phyloP scores from a whole-genome alignment of 2,113 vertebrate species.

The Aspiorhynchus laticeps region DNA sequence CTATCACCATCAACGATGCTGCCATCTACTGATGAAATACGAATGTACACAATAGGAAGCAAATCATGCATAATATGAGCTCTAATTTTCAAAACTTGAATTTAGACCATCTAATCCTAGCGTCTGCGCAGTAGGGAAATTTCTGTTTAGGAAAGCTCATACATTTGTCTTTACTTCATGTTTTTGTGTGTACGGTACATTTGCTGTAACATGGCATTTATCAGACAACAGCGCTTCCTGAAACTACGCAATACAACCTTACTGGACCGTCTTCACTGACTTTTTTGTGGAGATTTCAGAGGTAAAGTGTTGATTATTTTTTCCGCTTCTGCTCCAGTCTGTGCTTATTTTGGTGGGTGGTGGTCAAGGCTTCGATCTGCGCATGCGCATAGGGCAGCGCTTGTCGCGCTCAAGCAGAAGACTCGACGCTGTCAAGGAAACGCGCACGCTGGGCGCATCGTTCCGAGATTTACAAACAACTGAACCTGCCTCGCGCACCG shows the following conservation, averaged over 20 bases:
- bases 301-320: neutral
- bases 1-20: neutral
- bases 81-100: neutral
- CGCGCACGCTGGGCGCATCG: conserved; percentile 53
- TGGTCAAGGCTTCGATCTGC: conserved; percentile 42
- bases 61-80: neutral
- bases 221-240: neutral
- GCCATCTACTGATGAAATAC: conserved; percentile 17
- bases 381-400: conserved; percentile 59
- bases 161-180: neutral
- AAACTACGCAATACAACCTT: neutral
- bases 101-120: neutral
- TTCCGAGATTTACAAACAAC: conserved; percentile 48
- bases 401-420: conserved; percentile 44
- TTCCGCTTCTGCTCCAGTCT: no score
- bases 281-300: neutral
- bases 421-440: conserved; percentile 63
- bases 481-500: conserved; percentile 32
- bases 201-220: neutral
- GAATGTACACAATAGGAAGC: neutral
- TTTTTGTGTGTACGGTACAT: neutral
- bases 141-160: neutral
- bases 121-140: neutral
- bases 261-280: neutral
- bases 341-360: conserved; percentile 43